phyloP scores from a whole-genome alignment of 2,113 vertebrate genomes.

The Vidua macroura region DNA sequence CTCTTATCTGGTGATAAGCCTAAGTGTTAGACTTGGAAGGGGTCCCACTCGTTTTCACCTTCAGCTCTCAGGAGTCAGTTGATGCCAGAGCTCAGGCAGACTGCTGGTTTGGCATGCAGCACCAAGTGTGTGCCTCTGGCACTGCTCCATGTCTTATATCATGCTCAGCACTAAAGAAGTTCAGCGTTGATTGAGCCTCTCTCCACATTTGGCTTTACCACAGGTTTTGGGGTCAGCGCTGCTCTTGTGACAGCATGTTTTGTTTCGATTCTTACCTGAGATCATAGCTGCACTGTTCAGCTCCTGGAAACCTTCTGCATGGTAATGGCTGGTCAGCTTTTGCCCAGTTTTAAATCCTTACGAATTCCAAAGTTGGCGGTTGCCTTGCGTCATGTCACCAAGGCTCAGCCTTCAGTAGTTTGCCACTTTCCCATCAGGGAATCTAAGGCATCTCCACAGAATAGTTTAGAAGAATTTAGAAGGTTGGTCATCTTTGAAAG shows the following conservation, averaged over 20 bases:
- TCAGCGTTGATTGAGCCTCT: background rate
- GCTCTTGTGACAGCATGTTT: background rate
- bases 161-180: background rate
- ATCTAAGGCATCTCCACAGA: background rate
- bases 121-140: constrained; percentile 30
- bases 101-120: constrained; percentile 8
- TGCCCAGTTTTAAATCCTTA: background rate
- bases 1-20: constrained; percentile 28
- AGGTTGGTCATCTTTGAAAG: background rate
- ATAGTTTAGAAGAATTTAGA: background rate
- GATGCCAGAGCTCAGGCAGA: constrained; percentile 26
- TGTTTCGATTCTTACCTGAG: background rate
- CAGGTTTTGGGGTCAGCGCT: background rate
- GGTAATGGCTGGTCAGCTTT: background rate
- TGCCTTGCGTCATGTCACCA: background rate
- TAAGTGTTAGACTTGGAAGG: constrained; percentile 36
- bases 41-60: constrained; percentile 17
- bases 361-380: background rate
- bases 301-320: background rate
- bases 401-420: background rate
- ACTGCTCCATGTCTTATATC: background rate
- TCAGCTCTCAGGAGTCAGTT: background rate
- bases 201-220: background rate
- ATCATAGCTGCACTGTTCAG: background rate
- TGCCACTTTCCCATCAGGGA: background rate